These are phyloP conservation scores for Palythoa grandis DNA, from an alignment of 92 coral and sea anemone genomes.

Conservation along the genomic window DNA sequence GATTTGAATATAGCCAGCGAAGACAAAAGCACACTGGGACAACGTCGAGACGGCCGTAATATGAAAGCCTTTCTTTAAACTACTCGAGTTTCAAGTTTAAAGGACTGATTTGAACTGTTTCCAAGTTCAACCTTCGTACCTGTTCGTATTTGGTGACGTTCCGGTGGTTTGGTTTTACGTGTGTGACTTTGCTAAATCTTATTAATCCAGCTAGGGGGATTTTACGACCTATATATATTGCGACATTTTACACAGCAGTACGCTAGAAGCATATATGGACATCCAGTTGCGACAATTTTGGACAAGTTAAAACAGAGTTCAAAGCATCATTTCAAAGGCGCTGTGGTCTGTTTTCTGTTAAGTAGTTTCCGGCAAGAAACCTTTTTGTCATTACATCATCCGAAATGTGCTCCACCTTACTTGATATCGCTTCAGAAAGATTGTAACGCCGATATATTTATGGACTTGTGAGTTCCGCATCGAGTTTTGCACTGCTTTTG, in stretches of 20 bases:
- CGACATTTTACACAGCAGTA: slow-evolving; percentile 33
- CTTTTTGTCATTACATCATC: slow-evolving; percentile 31
- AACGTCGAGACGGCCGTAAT: not conserved
- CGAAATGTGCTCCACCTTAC: slow-evolving; percentile 35
- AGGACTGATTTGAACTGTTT: not conserved
- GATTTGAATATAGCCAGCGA: slow-evolving; percentile 25
- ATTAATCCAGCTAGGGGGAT: slow-evolving; percentile 29
- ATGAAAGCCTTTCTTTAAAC: not conserved
- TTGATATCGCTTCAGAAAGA: slow-evolving; percentile 29
- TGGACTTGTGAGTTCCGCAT: slow-evolving; percentile 49
- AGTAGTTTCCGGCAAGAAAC: slow-evolving; percentile 36
- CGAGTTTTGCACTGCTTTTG: slow-evolving; percentile 46
- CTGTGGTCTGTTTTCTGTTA: not conserved
- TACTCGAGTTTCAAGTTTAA: slow-evolving; percentile 1
- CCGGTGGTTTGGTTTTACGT: not conserved
- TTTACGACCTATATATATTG: not conserved
- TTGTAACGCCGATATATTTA: not conserved
- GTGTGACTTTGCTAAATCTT: slow-evolving; percentile 14
- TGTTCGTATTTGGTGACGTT: not conserved
- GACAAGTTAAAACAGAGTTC: slow-evolving; percentile 3
- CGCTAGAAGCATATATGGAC: slow-evolving; percentile 30
- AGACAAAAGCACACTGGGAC: slow-evolving; percentile 30
- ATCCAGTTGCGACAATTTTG: slow-evolving; percentile 17
- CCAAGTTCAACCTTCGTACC: not conserved
- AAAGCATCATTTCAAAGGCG: slow-evolving; percentile 19